A percentile compares a stretch with the other conserved stretches of the same genome.
Evolutionary conservation across 2,888 invertebrate species (phyloP).

Genomic region (Caenorhabditis sp.): DNA sequence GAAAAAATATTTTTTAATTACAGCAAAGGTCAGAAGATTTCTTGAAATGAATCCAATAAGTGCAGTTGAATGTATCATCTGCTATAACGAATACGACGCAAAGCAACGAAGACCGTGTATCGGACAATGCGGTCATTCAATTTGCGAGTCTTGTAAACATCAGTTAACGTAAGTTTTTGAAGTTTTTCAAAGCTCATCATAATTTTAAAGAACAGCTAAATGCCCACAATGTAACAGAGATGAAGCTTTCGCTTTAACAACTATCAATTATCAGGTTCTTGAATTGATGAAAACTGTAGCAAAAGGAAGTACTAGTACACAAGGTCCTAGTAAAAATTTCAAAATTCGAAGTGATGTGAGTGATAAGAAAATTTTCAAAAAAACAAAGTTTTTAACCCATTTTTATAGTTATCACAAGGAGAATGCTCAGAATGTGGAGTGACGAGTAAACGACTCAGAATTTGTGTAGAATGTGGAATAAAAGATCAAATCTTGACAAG

Average conservation of each 20-base stretch:
- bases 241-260: slow-evolving; percentile 35
- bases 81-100: slow-evolving; percentile 34
- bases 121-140: slow-evolving; percentile 38
- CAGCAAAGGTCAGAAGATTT: too few relatives aligned
- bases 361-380: background rate
- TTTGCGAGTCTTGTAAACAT: slow-evolving; percentile 32
- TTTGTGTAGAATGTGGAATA: background rate
- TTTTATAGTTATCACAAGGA: background rate
- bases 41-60: slow-evolving; percentile 7
- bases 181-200: background rate
- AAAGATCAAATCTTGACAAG: background rate
- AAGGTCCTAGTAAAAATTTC: background rate
- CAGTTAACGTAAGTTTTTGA: slow-evolving; percentile 17
- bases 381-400: background rate
- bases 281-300: slow-evolving; percentile 2
- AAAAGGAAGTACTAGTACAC: background rate
- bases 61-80: slow-evolving; percentile 35
- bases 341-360: background rate
- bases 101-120: slow-evolving; percentile 26
- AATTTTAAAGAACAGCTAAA: slow-evolving; percentile 17
- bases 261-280: slow-evolving; percentile 37
- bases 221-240: slow-evolving; percentile 40
- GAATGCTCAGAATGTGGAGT: background rate
- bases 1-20: too few relatives aligned
- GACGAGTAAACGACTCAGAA: slow-evolving; percentile 4